Conservation (phyloP, 2,888 invertebrate species). For the Limnephilus auricula region DNA sequence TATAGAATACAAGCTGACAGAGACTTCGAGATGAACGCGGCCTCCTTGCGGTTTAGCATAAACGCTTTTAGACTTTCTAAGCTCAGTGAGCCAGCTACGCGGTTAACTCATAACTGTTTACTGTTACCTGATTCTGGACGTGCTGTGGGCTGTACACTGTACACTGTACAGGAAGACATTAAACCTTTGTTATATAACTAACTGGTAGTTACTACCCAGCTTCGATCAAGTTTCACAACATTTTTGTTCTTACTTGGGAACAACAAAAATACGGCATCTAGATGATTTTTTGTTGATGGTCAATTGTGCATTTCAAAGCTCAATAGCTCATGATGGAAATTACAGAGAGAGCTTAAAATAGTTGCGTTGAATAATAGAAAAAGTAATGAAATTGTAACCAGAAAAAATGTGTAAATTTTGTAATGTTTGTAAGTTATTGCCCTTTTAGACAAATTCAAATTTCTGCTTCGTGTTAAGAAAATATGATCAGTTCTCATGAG, state of each 20-base stretch:
- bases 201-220: not conserved
- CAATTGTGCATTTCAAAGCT: not conserved
- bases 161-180: not conserved
- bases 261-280: not conserved
- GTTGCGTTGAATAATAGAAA: not conserved
- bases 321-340: not conserved
- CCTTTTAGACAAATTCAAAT: not conserved
- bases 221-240: not conserved
- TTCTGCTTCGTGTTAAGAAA: not conserved
- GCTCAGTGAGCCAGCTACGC: not conserved
- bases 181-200: not conserved
- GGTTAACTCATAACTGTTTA: not conserved
- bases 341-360: not conserved
- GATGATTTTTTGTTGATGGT: not conserved
- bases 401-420: not conserved
- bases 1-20: not conserved
- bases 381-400: not conserved
- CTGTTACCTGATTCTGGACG: not conserved
- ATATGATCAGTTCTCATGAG: not conserved
- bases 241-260: not conserved
- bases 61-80: not conserved
- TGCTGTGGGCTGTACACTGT: not conserved
- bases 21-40: not conserved
- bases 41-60: not conserved
- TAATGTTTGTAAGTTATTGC: not conserved